Percentiles rank a stretch among this genome's conserved stretches.
Evolutionary conservation across 2,888 invertebrate species (phyloP).

Genomic region (Holacanthella duospinosa): DNA sequence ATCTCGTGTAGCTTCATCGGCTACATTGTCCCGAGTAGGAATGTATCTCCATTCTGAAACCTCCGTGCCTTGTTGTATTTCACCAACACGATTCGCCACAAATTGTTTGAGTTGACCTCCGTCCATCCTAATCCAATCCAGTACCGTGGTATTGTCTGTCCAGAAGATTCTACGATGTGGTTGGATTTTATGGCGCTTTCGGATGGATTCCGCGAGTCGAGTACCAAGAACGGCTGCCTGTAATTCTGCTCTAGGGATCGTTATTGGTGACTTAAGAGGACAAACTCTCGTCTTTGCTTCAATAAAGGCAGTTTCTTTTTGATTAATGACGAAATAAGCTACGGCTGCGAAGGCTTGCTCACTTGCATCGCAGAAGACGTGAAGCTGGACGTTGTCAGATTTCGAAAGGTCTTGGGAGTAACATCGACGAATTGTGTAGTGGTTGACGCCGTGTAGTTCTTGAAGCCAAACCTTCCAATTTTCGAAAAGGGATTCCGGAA

Average conservation of each 20-base stretch:
- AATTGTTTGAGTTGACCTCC: conserved; percentile 18
- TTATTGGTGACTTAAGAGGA: conserved; percentile 12
- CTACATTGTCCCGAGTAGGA: conserved; percentile 20
- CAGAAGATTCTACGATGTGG: conserved; percentile 12
- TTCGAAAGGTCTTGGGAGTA: neutral
- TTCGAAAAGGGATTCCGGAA: conserved; percentile 3
- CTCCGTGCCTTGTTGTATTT: conserved; percentile 20
- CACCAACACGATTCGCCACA: conserved; percentile 25
- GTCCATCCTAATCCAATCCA: conserved; percentile 21
- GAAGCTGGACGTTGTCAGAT: conserved; percentile 11
- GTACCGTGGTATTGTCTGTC: conserved; percentile 22
- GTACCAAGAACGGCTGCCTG: conserved; percentile 22
- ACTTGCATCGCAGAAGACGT: too few species aligned
- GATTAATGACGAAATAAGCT: conserved; percentile 13
- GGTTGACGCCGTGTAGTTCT: conserved; percentile 6
- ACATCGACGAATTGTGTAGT: conserved; percentile 12
- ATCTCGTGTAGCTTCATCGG: conserved; percentile 25
- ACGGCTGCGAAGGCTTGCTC: conserved; percentile 18
- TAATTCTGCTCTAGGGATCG: conserved; percentile 21
- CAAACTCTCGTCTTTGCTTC: conserved; percentile 16
- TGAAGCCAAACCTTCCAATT: conserved; percentile 20
- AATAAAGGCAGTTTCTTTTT: conserved; percentile 6
- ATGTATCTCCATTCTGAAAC: conserved; percentile 22
- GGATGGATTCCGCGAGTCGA: conserved; percentile 6
- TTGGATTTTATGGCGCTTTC: conserved; percentile 2